phyloP scores from a whole-genome alignment of 2,888 invertebrate genomes.

The Prostheceraeus crozeri region DNA sequence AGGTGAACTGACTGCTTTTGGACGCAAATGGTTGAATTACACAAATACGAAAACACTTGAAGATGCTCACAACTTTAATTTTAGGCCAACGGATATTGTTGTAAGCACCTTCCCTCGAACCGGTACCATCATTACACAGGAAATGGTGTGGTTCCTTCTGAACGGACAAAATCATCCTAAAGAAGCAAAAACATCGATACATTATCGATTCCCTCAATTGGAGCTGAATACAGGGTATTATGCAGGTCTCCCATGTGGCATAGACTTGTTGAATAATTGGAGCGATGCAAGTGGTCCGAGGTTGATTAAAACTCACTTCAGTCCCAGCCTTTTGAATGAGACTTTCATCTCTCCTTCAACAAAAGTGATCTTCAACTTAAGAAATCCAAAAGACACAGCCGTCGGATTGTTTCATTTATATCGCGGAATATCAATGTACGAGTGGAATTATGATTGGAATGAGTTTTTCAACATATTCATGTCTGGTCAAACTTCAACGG shows the following conservation, averaged over 20 bases:
- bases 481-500: conserved; percentile 24
- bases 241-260: neutral
- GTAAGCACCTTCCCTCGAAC: conserved; percentile 3
- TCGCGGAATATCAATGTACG: neutral
- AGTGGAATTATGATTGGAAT: neutral
- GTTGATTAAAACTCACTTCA: conserved; percentile 19
- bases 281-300: neutral
- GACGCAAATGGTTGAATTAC: neutral
- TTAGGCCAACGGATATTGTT: conserved; percentile 9
- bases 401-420: conserved; percentile 4
- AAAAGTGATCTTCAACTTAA: conserved; percentile 19
- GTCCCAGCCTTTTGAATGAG: neutral
- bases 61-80: conserved; percentile 7
- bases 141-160: conserved; percentile 25
- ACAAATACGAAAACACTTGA: neutral
- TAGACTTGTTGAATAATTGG: neutral
- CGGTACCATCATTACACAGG: conserved; percentile 17
- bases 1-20: neutral
- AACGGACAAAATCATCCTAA: neutral
- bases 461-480: conserved; percentile 28
- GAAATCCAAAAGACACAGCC: conserved; percentile 30
- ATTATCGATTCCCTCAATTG: conserved; percentile 16
- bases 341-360: neutral
- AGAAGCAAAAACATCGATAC: too few relatives aligned
- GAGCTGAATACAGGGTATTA: neutral